Conservation (phyloP, 2,888 invertebrate species). For the Dryococelus australis region DNA sequence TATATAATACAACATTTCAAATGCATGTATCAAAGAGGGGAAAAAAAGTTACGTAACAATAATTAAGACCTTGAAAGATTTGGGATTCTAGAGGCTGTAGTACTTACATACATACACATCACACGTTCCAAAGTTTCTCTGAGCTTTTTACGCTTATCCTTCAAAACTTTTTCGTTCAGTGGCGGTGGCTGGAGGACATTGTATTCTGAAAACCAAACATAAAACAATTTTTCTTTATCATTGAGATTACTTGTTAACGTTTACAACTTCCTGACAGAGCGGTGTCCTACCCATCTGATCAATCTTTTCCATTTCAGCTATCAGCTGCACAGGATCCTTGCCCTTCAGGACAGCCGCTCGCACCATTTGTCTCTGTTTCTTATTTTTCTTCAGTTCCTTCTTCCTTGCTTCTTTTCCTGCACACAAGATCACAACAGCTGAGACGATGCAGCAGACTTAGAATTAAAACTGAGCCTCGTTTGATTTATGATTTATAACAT, state of each 20-base stretch:
- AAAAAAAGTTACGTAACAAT: too few relatives aligned
- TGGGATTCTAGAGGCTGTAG: not conserved
- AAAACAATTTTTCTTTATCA: not conserved
- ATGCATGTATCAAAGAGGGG: too few relatives aligned
- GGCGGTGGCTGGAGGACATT: constrained; percentile 95
- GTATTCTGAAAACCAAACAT: constrained; percentile 72
- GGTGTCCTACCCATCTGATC: constrained; percentile 89
- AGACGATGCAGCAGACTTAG: too few relatives aligned
- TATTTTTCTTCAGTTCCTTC: constrained; percentile 97
- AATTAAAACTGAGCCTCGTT: too few relatives aligned
- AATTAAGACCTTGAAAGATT: too few relatives aligned
- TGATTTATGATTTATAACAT: too few relatives aligned
- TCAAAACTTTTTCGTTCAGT: constrained; percentile 94
- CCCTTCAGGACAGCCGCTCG: constrained; percentile 96
- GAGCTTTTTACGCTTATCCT: constrained; percentile 95
- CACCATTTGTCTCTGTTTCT: constrained; percentile 95
- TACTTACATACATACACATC: constrained; percentile 93
- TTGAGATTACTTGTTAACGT: too few relatives aligned
- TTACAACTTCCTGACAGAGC: too few relatives aligned
- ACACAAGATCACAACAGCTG: not conserved
- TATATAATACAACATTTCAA: too few relatives aligned
- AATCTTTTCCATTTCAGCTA: constrained; percentile 96
- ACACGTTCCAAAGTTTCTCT: constrained; percentile 95
- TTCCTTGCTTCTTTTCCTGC: constrained; percentile 96
- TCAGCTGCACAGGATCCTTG: constrained; percentile 94